Percentiles rank a stretch among this genome's conserved stretches.
Evolutionary conservation across 1,140 invertebrate genomes (phyloP).

Genomic region (Centruroides vittatus): DNA sequence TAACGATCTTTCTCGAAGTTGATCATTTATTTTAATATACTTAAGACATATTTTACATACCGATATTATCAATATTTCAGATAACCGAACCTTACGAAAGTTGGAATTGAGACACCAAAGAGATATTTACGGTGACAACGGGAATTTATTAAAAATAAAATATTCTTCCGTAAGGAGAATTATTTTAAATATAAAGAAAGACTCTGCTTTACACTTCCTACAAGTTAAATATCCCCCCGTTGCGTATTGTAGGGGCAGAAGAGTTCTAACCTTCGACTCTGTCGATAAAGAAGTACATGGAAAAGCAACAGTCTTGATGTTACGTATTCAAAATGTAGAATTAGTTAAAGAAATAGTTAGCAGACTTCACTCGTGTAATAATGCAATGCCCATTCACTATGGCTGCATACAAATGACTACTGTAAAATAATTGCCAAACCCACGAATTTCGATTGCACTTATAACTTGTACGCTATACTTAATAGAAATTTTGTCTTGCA

Average conservation of each 20-base stretch:
- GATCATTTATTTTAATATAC: too few relatives aligned
- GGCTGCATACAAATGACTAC: neutral
- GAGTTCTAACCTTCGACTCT: neutral
- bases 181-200: slow-evolving; percentile 1
- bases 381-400: slow-evolving; percentile 4
- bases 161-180: slow-evolving; percentile 1
- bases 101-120: too few relatives aligned
- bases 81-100: too few relatives aligned
- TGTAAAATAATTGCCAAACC: too few relatives aligned
- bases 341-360: slow-evolving; percentile 3
- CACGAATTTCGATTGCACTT: too few relatives aligned
- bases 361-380: neutral
- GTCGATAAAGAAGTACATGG: neutral
- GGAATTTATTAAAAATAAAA: too few relatives aligned
- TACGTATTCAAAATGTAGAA: neutral
- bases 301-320: slow-evolving; percentile 1
- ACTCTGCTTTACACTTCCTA: slow-evolving; percentile 1
- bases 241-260: neutral
- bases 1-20: too few relatives aligned
- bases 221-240: slow-evolving; percentile 7
- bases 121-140: too few relatives aligned
- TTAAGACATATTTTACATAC: too few relatives aligned
- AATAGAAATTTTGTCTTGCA: too few relatives aligned
- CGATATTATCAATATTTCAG: too few relatives aligned
- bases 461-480: too few relatives aligned